Evolutionary conservation across 2,888 invertebrate genomes (phyloP).

Genomic region (Dexiosoma caninum): DNA sequence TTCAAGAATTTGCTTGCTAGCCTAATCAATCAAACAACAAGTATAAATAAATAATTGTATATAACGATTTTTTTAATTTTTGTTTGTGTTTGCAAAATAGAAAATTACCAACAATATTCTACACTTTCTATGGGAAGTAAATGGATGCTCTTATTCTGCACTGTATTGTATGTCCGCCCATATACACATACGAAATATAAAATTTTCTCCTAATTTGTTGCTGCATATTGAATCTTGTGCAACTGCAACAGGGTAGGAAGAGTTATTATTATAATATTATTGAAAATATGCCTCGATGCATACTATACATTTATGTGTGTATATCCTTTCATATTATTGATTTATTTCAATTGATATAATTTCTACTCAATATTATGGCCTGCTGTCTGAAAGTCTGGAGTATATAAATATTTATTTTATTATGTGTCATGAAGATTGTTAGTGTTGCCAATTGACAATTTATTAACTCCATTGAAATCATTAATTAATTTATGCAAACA

Average conservation of each 20-base stretch:
- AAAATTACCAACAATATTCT: too few species aligned
- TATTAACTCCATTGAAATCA: conserved; percentile 45
- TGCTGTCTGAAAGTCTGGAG: conserved; percentile 33
- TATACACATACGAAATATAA: neutral
- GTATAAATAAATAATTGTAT: too few species aligned
- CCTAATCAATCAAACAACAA: too few species aligned
- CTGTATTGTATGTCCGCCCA: too few species aligned
- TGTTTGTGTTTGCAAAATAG: too few species aligned
- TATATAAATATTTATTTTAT: conserved; percentile 35
- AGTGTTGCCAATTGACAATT: conserved; percentile 38
- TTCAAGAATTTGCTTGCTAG: too few species aligned
- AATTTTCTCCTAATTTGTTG: conserved; percentile 31
- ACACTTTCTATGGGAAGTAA: too few species aligned
- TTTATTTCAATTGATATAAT: conserved; percentile 61
- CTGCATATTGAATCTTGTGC: conserved; percentile 21
- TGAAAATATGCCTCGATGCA: neutral
- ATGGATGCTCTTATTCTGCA: too few species aligned
- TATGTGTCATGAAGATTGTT: conserved; percentile 18
- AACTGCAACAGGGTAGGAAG: conserved; percentile 31
- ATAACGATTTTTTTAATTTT: too few species aligned
- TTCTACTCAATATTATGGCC: conserved; percentile 51
- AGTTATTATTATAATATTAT: conserved; percentile 54
- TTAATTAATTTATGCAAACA: conserved; percentile 28
- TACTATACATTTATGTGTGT: neutral
- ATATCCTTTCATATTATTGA: conserved; percentile 44